Evolutionary conservation across 2,888 invertebrate species (phyloP).

Genomic region (Pandemis corylana): DNA sequence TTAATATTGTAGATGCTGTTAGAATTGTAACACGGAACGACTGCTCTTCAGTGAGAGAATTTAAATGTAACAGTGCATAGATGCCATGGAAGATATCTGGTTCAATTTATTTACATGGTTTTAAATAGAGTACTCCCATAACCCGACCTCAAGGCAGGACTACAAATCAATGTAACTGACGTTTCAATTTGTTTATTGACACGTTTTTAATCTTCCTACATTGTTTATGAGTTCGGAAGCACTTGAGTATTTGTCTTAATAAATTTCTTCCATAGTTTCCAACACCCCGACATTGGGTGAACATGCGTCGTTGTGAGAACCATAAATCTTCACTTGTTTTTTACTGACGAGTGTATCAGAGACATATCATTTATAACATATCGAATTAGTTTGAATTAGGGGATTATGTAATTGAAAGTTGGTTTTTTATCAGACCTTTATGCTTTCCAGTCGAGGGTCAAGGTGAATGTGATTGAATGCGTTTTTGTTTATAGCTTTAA

Average conservation of each 20-base stretch:
- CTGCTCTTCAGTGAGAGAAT: slow-evolving; percentile 26
- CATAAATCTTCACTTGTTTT: slow-evolving; percentile 77
- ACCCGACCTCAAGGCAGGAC: slow-evolving; percentile 61
- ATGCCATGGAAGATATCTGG: slow-evolving; percentile 53
- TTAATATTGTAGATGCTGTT: slow-evolving; percentile 22
- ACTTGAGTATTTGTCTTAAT: slow-evolving; percentile 66
- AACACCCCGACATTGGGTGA: slow-evolving; percentile 49
- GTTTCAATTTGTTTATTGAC: slow-evolving; percentile 82
- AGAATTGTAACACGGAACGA: slow-evolving; percentile 27
- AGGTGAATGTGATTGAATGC: slow-evolving; percentile 8
- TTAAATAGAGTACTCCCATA: slow-evolving; percentile 58
- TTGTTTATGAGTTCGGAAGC: slow-evolving; percentile 81
- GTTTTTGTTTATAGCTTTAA: neutral
- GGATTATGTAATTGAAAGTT: slow-evolving; percentile 39
- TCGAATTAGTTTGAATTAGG: slow-evolving; percentile 62
- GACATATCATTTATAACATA: slow-evolving; percentile 65
- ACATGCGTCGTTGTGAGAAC: slow-evolving; percentile 61
- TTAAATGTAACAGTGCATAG: slow-evolving; percentile 42
- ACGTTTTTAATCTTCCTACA: slow-evolving; percentile 78
- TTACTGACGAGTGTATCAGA: slow-evolving; percentile 70
- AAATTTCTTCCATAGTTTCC: slow-evolving; percentile 65
- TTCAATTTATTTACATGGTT: slow-evolving; percentile 61
- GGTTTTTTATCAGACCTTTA: slow-evolving; percentile 16
- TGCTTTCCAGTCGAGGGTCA: slow-evolving; percentile 29
- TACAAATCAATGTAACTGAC: slow-evolving; percentile 81